Percentiles rank a stretch among this genome's conserved stretches.
Conservation (phyloP, 2,888 invertebrate genomes). For the Andrena trimmerana region DNA sequence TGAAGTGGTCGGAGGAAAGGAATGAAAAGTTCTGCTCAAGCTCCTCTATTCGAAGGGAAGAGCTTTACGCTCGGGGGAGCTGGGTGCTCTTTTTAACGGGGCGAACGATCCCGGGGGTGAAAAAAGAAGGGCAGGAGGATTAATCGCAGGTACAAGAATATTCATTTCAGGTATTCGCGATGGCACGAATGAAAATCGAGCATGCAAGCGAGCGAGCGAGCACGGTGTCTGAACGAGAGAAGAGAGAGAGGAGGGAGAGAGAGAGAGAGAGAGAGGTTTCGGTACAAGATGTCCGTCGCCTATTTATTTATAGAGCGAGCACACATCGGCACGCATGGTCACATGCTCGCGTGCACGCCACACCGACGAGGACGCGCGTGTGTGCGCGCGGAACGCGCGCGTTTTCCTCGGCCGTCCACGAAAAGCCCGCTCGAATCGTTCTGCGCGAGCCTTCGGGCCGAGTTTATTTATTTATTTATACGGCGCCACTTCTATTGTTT, state of each 20-base stretch:
- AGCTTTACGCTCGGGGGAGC: neutral
- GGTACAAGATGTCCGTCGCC: slow-evolving; percentile 80
- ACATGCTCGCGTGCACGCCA: slow-evolving; percentile 64
- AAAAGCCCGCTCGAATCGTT: neutral
- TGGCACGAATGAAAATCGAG: slow-evolving; percentile 73
- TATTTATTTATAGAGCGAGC: slow-evolving; percentile 83
- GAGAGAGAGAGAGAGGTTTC: slow-evolving; percentile 49
- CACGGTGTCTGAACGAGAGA: slow-evolving; percentile 41
- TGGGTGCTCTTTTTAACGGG: neutral
- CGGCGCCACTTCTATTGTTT: too few relatives aligned
- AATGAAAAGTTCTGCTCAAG: neutral
- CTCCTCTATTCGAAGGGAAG: neutral
- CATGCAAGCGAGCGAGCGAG: slow-evolving; percentile 53
- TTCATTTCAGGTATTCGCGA: slow-evolving; percentile 64
- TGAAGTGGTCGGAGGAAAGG: neutral
- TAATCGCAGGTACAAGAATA: slow-evolving; percentile 49
- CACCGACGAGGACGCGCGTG: slow-evolving; percentile 18
- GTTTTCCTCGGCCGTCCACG: neutral
- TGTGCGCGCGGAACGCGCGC: slow-evolving; percentile 1
- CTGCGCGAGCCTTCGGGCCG: neutral
- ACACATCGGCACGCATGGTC: slow-evolving; percentile 74
- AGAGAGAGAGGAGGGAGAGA: slow-evolving; percentile 29
- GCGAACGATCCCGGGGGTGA: neutral
- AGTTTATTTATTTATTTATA: too few relatives aligned
- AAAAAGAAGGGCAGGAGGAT: neutral